Evolutionary conservation across 2,113 vertebrate genomes (phyloP).

Genomic region (Smithornis capensis): DNA sequence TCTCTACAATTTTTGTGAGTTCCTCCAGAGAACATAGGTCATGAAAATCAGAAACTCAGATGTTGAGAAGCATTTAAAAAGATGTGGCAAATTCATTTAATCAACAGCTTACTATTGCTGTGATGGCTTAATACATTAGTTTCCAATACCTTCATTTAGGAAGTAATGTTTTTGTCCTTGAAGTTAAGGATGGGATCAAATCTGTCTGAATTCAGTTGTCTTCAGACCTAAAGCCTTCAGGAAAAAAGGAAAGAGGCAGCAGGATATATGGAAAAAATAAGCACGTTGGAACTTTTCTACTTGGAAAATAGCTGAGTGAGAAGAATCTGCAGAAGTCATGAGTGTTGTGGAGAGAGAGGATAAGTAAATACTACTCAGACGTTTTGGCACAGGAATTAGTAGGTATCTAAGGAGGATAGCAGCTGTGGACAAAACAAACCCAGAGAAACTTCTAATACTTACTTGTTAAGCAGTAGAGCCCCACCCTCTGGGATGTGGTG

Average conservation of each 20-base stretch:
- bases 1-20: neutral
- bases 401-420: neutral
- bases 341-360: neutral
- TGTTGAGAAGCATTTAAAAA: neutral
- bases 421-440: neutral
- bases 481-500: neutral
- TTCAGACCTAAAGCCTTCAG: neutral
- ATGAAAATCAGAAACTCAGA: neutral
- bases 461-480: neutral
- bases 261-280: neutral
- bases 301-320: neutral
- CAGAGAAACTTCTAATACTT: neutral
- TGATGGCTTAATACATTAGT: neutral
- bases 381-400: neutral
- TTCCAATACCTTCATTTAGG: neutral
- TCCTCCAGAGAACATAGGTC: neutral
- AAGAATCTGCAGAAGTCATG: neutral
- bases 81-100: neutral
- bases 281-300: neutral
- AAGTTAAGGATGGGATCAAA: neutral
- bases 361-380: neutral
- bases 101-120: neutral
- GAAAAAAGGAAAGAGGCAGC: neutral
- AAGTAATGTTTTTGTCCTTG: neutral
- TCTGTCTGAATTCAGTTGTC: neutral